phyloP scores from a whole-genome alignment of 1,140 invertebrate genomes.

The Leptonema lineaticorne region DNA sequence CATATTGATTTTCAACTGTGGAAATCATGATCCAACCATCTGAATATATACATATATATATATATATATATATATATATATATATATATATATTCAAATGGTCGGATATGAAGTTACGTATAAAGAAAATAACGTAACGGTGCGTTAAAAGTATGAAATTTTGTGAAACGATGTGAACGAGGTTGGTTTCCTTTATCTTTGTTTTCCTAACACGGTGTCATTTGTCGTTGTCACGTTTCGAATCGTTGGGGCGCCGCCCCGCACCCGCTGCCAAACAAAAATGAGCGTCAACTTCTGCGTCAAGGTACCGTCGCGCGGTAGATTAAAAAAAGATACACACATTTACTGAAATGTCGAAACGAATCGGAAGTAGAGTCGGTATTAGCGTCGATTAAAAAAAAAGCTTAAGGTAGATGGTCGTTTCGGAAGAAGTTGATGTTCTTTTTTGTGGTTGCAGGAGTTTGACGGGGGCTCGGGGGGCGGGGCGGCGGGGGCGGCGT shows the following conservation, averaged over 20 bases:
- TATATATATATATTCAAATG: too few species aligned
- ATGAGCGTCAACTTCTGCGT: constrained; percentile 94
- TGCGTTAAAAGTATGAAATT: too few species aligned
- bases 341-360: too few species aligned
- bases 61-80: too few species aligned
- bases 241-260: constrained; percentile 5
- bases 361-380: constrained; percentile 46
- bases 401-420: constrained; percentile 49
- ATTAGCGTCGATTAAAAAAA: constrained; percentile 40
- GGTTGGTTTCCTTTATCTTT: too few species aligned
- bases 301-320: neutral
- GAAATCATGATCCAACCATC: too few species aligned
- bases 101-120: too few species aligned
- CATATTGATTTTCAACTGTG: too few species aligned
- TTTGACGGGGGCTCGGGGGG: constrained; percentile 63
- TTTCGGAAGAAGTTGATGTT: constrained; percentile 85
- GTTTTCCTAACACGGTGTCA: too few species aligned
- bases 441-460: constrained; percentile 90
- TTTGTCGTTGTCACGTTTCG: neutral
- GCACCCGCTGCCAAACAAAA: constrained; percentile 71
- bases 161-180: too few species aligned
- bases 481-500: constrained; percentile 53
- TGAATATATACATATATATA: too few species aligned
- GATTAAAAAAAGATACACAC: constrained; percentile 27
- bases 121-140: too few species aligned